Evolutionary conservation across 2,113 vertebrate species (phyloP).

Genomic region (Nothobranchius furzeri): DNA sequence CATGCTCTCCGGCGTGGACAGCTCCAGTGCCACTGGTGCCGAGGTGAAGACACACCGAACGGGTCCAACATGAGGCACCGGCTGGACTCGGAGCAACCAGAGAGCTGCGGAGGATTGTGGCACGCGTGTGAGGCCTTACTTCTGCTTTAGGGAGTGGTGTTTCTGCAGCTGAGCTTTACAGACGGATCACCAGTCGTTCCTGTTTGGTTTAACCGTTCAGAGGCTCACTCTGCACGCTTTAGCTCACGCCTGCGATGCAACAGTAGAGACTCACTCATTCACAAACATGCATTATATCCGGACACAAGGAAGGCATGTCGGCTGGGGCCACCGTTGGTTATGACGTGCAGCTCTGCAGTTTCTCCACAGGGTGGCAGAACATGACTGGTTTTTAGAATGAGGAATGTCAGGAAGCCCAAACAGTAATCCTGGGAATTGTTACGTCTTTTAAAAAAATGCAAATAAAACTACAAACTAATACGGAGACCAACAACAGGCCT

Average conservation of each 20-base stretch:
- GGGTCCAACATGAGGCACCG: constrained; percentile 26
- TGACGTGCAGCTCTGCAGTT: not conserved
- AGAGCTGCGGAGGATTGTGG: constrained; percentile 41
- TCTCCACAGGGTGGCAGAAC: constrained; percentile 45
- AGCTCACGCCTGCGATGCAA: not conserved
- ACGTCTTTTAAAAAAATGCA: not conserved
- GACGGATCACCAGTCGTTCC: not conserved
- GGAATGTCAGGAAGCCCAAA: not conserved
- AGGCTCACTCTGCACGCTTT: not conserved
- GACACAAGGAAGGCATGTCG: not conserved
- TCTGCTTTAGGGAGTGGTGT: constrained; percentile 9
- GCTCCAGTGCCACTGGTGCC: not conserved
- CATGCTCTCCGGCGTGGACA: not conserved
- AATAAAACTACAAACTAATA: not conserved
- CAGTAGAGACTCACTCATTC: not conserved
- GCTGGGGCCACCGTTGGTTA: too few species aligned
- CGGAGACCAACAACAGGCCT: not conserved
- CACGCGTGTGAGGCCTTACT: constrained; percentile 37
- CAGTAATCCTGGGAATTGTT: not conserved
- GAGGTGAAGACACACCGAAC: not conserved
- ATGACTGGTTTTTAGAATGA: not conserved
- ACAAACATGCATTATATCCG: not conserved
- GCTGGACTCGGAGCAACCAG: constrained; percentile 44
- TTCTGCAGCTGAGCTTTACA: not conserved
- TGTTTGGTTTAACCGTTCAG: not conserved